Evolutionary conservation across 2,797 vertebrate genomes (phyloP).

Genomic region (Varecia variegata): DNA sequence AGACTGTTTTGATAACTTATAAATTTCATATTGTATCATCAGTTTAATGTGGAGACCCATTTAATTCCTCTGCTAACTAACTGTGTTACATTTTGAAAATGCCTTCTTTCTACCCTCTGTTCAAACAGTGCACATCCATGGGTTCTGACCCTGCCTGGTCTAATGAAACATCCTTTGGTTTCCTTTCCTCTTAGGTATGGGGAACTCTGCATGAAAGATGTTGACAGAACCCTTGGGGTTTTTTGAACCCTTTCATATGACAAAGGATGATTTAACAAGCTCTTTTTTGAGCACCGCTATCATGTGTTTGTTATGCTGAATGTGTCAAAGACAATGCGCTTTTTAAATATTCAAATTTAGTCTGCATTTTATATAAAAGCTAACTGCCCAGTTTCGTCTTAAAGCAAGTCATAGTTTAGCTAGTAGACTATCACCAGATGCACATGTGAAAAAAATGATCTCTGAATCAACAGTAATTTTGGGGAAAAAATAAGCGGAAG

Average conservation of each 20-base stretch:
- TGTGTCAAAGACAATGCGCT: neutral
- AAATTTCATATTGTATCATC: neutral
- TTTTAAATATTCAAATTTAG: neutral
- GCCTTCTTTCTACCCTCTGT: neutral
- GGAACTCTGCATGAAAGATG: neutral
- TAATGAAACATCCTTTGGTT: neutral
- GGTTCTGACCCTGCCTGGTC: neutral
- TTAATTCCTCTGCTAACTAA: neutral
- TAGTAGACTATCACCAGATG: neutral
- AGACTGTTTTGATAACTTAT: neutral
- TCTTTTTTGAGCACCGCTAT: neutral
- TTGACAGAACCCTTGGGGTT: neutral
- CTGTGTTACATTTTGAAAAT: neutral
- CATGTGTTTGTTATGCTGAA: neutral
- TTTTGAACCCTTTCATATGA: neutral
- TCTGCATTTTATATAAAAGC: neutral
- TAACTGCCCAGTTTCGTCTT: neutral
- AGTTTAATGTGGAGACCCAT: neutral
- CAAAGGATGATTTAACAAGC: neutral
- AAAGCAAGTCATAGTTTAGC: neutral
- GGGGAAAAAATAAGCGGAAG: neutral
- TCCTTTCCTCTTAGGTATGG: neutral
- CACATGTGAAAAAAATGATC: neutral
- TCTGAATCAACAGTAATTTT: constrained; percentile 44
- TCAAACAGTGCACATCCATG: neutral